These are phyloP conservation scores for Baryphthengus martii DNA, from an alignment of 2,113 vertebrate genomes.

Conservation along the genomic window DNA sequence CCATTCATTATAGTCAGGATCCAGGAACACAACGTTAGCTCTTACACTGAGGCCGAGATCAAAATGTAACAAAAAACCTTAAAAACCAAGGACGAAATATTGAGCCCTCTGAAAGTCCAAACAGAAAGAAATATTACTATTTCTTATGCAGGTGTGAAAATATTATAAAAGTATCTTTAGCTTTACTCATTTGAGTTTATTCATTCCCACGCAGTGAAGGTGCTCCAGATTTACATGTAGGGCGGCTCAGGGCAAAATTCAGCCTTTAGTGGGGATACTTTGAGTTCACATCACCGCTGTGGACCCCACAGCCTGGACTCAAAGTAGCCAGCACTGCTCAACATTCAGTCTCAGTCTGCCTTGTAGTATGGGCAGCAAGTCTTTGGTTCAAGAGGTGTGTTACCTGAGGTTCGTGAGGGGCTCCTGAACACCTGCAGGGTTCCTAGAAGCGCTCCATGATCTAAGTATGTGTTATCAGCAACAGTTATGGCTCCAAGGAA, in stretches of 20 bases:
- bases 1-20: not conserved
- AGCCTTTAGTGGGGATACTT: not conserved
- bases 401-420: not conserved
- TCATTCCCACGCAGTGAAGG: not conserved
- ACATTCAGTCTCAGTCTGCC: not conserved
- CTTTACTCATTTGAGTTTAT: not conserved
- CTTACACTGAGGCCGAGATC: not conserved
- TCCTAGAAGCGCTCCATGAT: not conserved
- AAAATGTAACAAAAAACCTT: not conserved
- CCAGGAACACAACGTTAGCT: not conserved
- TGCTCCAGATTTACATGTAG: not conserved
- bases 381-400: not conserved
- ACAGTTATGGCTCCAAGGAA: not conserved
- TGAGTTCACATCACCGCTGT: not conserved
- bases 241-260: not conserved
- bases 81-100: not conserved
- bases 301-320: not conserved
- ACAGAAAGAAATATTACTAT: not conserved
- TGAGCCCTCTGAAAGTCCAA: not conserved
- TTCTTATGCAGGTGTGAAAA: not conserved
- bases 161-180: not conserved
- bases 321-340: not conserved
- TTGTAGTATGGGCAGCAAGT: not conserved
- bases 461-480: not conserved
- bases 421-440: not conserved